Conservation (phyloP, 2,888 invertebrate genomes). For the Isoperla grammatica region DNA sequence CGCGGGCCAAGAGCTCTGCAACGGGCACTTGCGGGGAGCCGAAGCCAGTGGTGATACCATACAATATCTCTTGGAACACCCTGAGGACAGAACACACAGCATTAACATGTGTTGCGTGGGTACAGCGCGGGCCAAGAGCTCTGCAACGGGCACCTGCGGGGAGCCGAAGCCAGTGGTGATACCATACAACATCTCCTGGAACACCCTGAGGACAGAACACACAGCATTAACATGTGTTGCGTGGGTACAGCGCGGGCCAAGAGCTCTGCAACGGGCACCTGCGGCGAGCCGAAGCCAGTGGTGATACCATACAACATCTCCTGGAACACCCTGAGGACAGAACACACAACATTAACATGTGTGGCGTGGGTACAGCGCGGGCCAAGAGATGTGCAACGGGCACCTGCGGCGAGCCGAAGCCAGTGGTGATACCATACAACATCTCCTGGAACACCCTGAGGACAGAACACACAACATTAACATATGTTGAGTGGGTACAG, state of each 20-base stretch:
- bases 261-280: slow-evolving; percentile 86
- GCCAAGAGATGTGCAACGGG: slow-evolving; percentile 84
- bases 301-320: slow-evolving; percentile 94
- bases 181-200: slow-evolving; percentile 91
- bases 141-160: slow-evolving; percentile 88
- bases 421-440: slow-evolving; percentile 90
- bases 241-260: slow-evolving; percentile 81
- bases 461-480: too few species aligned
- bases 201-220: too few species aligned
- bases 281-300: slow-evolving; percentile 88
- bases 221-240: too few species aligned
- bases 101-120: too few species aligned
- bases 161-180: slow-evolving; percentile 91
- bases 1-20: slow-evolving; percentile 77
- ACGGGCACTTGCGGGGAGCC: slow-evolving; percentile 91
- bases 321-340: slow-evolving; percentile 83
- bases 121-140: slow-evolving; percentile 76
- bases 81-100: too few species aligned
- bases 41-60: slow-evolving; percentile 89
- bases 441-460: slow-evolving; percentile 90
- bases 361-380: slow-evolving; percentile 77
- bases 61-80: slow-evolving; percentile 89
- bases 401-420: slow-evolving; percentile 89
- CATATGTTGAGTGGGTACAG: too few species aligned
- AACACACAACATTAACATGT: too few species aligned